Evolutionary conservation across 2,888 invertebrate species (phyloP).

Genomic region (Nezara viridula): DNA sequence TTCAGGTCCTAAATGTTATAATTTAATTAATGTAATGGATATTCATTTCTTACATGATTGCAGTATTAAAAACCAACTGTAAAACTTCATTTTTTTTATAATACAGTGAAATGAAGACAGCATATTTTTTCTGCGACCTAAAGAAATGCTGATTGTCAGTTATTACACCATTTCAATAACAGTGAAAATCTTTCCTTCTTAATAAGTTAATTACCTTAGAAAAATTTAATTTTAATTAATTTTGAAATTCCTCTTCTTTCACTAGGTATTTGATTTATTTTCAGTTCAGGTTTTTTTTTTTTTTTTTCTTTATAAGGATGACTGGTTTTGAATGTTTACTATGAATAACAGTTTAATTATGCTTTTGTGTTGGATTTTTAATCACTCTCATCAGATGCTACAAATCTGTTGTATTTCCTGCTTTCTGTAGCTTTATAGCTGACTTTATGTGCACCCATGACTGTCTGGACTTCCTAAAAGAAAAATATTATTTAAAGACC

Average conservation of each 20-base stretch:
- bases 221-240: neutral
- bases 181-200: neutral
- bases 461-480: constrained; percentile 55
- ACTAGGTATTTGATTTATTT: neutral
- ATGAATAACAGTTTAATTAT: neutral
- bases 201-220: neutral
- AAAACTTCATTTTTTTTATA: neutral
- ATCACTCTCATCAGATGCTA: constrained; percentile 64
- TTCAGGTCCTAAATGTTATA: too few species aligned
- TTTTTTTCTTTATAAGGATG: neutral
- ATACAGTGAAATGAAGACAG: neutral
- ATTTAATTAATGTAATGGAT: neutral
- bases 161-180: neutral
- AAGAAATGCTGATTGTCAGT: neutral
- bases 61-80: neutral
- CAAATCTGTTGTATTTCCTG: constrained; percentile 64
- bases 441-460: constrained; percentile 50
- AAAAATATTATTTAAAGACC: neutral
- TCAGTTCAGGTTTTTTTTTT: too few species aligned
- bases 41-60: neutral
- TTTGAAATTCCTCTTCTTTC: too few species aligned
- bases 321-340: too few species aligned
- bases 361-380: constrained; percentile 44
- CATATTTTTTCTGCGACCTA: neutral
- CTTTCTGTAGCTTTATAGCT: constrained; percentile 63